Conservation (phyloP, 2,888 invertebrate genomes). For the Leptothorax acervorum region DNA sequence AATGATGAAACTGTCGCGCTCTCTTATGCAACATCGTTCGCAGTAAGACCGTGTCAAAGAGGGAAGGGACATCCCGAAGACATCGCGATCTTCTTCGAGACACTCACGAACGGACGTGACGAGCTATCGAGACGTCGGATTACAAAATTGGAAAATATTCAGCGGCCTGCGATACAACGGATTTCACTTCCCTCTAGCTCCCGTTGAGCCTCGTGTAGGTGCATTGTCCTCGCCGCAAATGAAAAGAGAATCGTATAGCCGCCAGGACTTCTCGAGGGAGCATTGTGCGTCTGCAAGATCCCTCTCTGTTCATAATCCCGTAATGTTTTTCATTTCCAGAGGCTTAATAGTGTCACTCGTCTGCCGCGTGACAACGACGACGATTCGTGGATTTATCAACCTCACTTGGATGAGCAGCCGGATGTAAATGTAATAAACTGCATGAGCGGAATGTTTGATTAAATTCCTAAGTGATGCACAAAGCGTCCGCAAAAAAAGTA, state of each 20-base stretch:
- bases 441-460: not conserved
- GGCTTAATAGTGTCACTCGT: constrained; percentile 28
- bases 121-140: constrained; percentile 61
- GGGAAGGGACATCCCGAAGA: not conserved
- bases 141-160: constrained; percentile 55
- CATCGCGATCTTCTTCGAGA: not conserved
- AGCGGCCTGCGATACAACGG: constrained; percentile 49
- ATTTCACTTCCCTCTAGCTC: constrained; percentile 24
- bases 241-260: constrained; percentile 41
- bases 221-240: constrained; percentile 27
- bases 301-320: constrained; percentile 51
- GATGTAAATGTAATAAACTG: constrained; percentile 6
- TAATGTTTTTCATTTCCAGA: constrained; percentile 52
- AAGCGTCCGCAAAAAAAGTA: not conserved
- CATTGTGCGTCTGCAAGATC: constrained; percentile 20
- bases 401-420: not conserved
- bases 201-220: constrained; percentile 1
- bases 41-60: not conserved
- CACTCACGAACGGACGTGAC: constrained; percentile 60
- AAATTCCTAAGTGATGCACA: not conserved
- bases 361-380: constrained; percentile 23
- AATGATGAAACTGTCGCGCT: constrained; percentile 9
- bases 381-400: constrained; percentile 28
- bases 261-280: constrained; percentile 15
- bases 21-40: constrained; percentile 15